Conservation (phyloP, 2,888 invertebrate species). For the Eumacrocentrus americanus region DNA sequence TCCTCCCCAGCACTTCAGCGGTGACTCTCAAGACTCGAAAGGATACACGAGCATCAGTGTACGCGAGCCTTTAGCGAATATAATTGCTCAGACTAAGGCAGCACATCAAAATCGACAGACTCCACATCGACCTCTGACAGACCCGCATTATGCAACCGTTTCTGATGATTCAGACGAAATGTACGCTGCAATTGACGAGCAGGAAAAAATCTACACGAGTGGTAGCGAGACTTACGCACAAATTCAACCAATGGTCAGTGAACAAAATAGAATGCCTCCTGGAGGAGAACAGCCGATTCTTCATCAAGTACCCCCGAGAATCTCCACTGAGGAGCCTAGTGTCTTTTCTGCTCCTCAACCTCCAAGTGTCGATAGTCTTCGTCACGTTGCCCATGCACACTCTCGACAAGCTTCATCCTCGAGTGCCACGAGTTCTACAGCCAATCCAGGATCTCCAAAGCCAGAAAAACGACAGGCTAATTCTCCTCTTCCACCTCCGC, state of each 20-base stretch:
- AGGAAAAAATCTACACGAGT: conserved; percentile 70
- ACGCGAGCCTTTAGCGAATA: conserved; percentile 82
- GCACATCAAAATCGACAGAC: conserved; percentile 57
- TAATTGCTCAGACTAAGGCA: conserved; percentile 70
- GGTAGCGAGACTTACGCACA: conserved; percentile 89
- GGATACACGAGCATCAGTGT: conserved; percentile 93
- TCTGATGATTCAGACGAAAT: conserved; percentile 93
- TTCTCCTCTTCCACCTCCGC: conserved; percentile 85
- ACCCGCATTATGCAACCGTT: conserved; percentile 86
- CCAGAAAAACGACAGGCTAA: conserved; percentile 90
- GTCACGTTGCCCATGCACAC: conserved; percentile 67
- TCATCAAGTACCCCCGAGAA: conserved; percentile 38
- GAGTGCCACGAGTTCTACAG: conserved; percentile 72
- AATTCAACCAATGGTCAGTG: conserved; percentile 69
- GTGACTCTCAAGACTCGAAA: conserved; percentile 90
- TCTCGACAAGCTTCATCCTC: conserved; percentile 77
- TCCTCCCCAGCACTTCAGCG: conserved; percentile 77
- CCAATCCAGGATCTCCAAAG: conserved; percentile 83
- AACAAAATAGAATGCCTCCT: conserved; percentile 58
- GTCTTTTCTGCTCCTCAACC: conserved; percentile 64
- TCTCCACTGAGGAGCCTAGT: conserved; percentile 48
- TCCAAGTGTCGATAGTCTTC: conserved; percentile 69
- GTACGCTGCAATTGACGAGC: conserved; percentile 88
- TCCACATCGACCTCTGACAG: conserved; percentile 55
- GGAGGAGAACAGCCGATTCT: conserved; percentile 40